phyloP scores from a whole-genome alignment of 2,888 invertebrate species.

The Aromia moschata region DNA sequence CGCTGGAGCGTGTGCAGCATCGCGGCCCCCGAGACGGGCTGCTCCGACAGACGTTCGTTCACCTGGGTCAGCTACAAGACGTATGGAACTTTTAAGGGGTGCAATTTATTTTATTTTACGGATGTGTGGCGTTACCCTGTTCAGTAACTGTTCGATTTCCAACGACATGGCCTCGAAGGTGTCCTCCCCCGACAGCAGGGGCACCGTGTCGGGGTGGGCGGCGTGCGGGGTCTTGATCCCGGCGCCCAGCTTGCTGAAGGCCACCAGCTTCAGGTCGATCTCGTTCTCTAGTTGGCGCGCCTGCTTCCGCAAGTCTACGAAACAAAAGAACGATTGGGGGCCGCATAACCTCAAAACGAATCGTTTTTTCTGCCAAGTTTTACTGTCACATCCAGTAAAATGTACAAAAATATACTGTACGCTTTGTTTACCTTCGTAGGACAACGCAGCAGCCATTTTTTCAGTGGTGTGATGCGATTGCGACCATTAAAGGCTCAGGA shows the following conservation, averaged over 20 bases:
- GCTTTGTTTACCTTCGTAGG: constrained; percentile 55
- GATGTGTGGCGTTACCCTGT: constrained; percentile 68
- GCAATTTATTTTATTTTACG: constrained; percentile 2
- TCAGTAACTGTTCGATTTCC: constrained; percentile 88
- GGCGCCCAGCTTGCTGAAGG: constrained; percentile 93
- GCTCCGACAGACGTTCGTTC: constrained; percentile 87
- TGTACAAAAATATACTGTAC: no score
- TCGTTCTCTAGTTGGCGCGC: constrained; percentile 95
- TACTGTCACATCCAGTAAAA: no score
- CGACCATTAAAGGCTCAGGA: neutral
- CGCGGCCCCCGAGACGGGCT: constrained; percentile 82
- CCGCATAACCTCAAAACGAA: constrained; percentile 5
- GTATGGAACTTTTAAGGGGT: neutral
- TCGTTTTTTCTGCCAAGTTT: no score
- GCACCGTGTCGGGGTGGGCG: constrained; percentile 77
- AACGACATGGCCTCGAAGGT: constrained; percentile 92
- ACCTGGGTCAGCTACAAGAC: constrained; percentile 72
- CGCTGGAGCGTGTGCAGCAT: constrained; percentile 93
- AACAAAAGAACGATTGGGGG: constrained; percentile 1
- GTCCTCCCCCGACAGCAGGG: constrained; percentile 87
- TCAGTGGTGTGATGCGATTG: constrained; percentile 8
- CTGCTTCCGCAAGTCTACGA: constrained; percentile 87
- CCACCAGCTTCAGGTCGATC: constrained; percentile 93
- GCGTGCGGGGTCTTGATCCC: constrained; percentile 65
- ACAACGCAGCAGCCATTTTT: constrained; percentile 51